A percentile compares a stretch with the other conserved stretches of the same genome.
Conservation (phyloP, 2,113 vertebrate genomes). For the Heteronetta atricapilla region DNA sequence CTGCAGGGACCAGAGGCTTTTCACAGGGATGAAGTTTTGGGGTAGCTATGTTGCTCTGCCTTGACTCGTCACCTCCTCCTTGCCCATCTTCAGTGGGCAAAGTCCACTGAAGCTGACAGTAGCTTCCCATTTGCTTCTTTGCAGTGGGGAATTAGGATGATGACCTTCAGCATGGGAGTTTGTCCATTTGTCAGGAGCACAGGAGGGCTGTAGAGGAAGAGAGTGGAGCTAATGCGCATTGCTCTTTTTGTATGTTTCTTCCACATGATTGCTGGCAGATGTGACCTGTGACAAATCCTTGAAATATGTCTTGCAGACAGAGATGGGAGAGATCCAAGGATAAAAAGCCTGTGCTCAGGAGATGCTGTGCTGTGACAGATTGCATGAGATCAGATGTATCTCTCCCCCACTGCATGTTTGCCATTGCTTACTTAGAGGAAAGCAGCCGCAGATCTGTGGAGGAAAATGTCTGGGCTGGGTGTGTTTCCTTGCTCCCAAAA, state of each 20-base stretch:
- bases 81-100: neutral
- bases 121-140: neutral
- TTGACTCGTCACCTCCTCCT: neutral
- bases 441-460: neutral
- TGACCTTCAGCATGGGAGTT: neutral
- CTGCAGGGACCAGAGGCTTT: neutral
- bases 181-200: neutral
- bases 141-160: neutral
- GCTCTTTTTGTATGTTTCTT: conserved; percentile 4
- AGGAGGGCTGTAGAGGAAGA: neutral
- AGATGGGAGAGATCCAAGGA: conserved; percentile 50
- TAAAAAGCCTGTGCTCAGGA: conserved; percentile 36
- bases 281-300: conserved; percentile 24
- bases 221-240: neutral
- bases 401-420: conserved; percentile 17
- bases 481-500: neutral
- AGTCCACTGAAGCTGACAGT: neutral
- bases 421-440: conserved; percentile 25
- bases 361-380: conserved; percentile 16
- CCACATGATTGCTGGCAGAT: conserved; percentile 53
- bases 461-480: neutral
- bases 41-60: neutral
- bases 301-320: conserved; percentile 42
- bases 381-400: conserved; percentile 32
- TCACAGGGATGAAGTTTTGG: neutral